These are phyloP conservation scores for Melinopterus prodromus DNA, from an alignment of 2,888 invertebrate genomes.

Conservation along the genomic window DNA sequence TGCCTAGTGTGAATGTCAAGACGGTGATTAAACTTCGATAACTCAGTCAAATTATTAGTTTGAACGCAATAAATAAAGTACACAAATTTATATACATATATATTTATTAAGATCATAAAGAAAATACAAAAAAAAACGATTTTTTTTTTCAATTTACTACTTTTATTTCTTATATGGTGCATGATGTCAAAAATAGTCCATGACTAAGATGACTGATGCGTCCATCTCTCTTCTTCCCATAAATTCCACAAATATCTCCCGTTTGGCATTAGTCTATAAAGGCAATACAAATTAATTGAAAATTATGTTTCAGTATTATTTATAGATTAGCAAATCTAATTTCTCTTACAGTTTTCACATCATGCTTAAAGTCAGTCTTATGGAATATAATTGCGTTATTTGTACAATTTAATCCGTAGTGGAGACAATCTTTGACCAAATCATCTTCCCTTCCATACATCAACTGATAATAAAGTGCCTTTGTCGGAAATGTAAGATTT, in stretches of 20 bases:
- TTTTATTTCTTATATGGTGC: not conserved
- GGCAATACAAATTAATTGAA: not conserved
- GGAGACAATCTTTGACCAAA: conserved; percentile 59
- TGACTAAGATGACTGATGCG: not conserved
- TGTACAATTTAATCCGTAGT: conserved; percentile 62
- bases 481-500: conserved; percentile 62
- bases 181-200: not conserved
- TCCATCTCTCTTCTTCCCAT: not conserved
- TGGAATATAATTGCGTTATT: conserved; percentile 57
- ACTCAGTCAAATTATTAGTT: no score
- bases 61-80: no score
- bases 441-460: conserved; percentile 60
- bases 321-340: conserved; percentile 28
- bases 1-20: no score
- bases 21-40: no score
- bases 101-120: conserved; percentile 9
- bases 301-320: not conserved
- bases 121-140: conserved; percentile 44
- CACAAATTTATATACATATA: no score
- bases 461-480: conserved; percentile 61
- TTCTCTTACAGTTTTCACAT: conserved; percentile 59
- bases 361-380: conserved; percentile 59
- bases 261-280: conserved; percentile 45
- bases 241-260: conserved; percentile 39
- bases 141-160: conserved; percentile 39